These are phyloP conservation scores for Oryzias sinensis DNA, from an alignment of 2,797 vertebrate species.

Conservation along the genomic window DNA sequence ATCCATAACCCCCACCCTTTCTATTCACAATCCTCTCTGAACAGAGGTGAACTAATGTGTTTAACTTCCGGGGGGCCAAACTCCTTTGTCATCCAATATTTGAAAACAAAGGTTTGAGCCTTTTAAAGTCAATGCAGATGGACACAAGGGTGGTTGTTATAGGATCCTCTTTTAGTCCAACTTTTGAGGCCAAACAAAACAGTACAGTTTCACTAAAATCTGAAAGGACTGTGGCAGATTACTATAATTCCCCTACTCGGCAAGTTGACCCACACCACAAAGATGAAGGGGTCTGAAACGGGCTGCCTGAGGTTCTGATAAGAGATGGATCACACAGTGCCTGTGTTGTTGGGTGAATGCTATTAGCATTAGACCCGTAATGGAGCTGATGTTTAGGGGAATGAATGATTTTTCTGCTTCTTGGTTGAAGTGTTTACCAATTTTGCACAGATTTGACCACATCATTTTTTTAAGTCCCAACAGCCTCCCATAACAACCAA, in stretches of 20 bases:
- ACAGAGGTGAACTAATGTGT: conserved; percentile 12
- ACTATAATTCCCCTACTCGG: conserved; percentile 68
- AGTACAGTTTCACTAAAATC: conserved; percentile 48
- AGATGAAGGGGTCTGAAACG: conserved; percentile 50
- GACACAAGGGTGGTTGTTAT: conserved; percentile 18
- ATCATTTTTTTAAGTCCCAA: not conserved
- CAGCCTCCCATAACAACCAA: no score
- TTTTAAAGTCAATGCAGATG: conserved; percentile 15
- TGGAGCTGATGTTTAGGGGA: not conserved
- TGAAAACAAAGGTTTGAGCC: conserved; percentile 15
- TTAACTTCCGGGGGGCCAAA: not conserved
- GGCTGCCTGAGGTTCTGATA: conserved; percentile 25
- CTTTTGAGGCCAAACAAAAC: conserved; percentile 30
- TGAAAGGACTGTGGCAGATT: conserved; percentile 59
- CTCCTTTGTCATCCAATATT: conserved; percentile 18
- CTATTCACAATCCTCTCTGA: conserved; percentile 20
- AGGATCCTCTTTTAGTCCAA: conserved; percentile 5
- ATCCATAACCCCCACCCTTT: conserved; percentile 1
- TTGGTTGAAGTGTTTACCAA: not conserved
- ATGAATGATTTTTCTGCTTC: not conserved
- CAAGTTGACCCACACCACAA: conserved; percentile 37
- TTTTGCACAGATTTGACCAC: not conserved
- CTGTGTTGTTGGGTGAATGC: conserved; percentile 8
- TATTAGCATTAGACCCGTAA: not conserved
- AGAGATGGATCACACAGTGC: conserved; percentile 14